phyloP scores from a whole-genome alignment of 2,797 vertebrate species.

The Paramormyrops hopkinsi region DNA sequence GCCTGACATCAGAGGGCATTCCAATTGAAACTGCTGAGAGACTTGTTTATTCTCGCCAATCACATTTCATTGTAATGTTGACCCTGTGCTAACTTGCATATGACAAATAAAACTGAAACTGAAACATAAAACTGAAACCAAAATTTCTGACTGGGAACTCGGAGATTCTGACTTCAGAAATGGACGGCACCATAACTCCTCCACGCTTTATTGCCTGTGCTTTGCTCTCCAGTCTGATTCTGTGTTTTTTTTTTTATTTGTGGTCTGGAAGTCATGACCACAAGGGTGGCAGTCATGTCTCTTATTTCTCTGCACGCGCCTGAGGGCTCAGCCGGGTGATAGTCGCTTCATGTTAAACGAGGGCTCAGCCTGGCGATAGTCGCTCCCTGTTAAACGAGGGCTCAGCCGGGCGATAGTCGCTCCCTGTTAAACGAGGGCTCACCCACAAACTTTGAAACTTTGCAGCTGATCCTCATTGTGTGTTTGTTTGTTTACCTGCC shows the following conservation, averaged over 20 bases:
- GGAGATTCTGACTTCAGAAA: background rate
- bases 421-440: too few species aligned
- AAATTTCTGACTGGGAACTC: background rate
- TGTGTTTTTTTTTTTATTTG: background rate
- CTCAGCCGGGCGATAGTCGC: background rate
- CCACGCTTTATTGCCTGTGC: background rate
- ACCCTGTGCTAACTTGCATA: too few species aligned
- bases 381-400: too few species aligned
- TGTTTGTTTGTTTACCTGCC: background rate
- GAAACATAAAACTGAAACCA: too few species aligned
- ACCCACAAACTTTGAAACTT: background rate
- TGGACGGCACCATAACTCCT: background rate
- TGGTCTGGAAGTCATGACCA: background rate
- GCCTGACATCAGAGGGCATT: background rate
- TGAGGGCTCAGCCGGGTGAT: too few species aligned
- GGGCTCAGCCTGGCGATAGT: too few species aligned
- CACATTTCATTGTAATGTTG: too few species aligned
- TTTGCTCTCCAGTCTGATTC: background rate
- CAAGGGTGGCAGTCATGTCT: background rate
- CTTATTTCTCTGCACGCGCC: background rate
- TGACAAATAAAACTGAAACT: too few species aligned
- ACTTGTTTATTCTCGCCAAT: too few species aligned
- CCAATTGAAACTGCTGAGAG: background rate
- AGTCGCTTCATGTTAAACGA: too few species aligned
- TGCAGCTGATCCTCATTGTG: background rate